These are phyloP conservation scores for Colistium nudipinnis DNA, from an alignment of 2,113 vertebrate species.

Conservation along the genomic window DNA sequence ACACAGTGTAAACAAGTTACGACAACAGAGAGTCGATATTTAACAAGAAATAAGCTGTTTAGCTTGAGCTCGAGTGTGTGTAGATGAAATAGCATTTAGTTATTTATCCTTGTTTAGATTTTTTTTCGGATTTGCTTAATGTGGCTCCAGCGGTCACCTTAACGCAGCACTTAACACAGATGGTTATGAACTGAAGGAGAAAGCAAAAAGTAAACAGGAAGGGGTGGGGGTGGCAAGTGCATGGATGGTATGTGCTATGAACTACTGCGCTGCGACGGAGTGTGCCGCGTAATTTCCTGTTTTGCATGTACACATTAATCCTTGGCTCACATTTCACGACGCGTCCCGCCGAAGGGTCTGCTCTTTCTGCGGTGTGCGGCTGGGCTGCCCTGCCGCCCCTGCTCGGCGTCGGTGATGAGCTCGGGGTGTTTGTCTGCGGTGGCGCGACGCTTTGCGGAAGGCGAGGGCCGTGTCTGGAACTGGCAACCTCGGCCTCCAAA, in stretches of 20 bases:
- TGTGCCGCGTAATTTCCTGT: constrained; percentile 44
- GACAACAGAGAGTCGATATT: neutral
- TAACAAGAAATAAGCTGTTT: neutral
- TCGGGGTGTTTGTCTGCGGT: constrained; percentile 6
- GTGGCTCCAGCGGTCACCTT: neutral
- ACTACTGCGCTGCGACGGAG: constrained; percentile 1
- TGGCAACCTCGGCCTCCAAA: constrained; percentile 80
- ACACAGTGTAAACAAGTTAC: neutral
- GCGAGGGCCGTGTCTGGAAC: constrained; percentile 47
- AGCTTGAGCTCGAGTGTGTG: neutral
- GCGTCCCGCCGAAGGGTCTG: neutral
- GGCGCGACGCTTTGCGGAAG: constrained; percentile 6
- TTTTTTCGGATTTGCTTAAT: neutral
- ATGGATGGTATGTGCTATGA: constrained; percentile 22
- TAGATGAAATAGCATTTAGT: neutral
- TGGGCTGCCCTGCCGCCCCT: constrained; percentile 50
- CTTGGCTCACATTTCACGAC: constrained; percentile 56
- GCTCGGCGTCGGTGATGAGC: constrained; percentile 31
- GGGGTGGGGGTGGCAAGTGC: neutral
- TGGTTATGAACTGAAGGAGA: neutral
- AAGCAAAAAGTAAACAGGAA: constrained; percentile 23
- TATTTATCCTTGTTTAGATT: neutral
- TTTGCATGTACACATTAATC: constrained; percentile 22
- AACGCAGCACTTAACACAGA: neutral
- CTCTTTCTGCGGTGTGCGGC: constrained; percentile 17